Evolutionary conservation across 37 sponge, comb jelly and placozoan genomes (phyloP), one percentile per base, ranked within the genome.

Genomic region (Spongia lamella): DNA sequence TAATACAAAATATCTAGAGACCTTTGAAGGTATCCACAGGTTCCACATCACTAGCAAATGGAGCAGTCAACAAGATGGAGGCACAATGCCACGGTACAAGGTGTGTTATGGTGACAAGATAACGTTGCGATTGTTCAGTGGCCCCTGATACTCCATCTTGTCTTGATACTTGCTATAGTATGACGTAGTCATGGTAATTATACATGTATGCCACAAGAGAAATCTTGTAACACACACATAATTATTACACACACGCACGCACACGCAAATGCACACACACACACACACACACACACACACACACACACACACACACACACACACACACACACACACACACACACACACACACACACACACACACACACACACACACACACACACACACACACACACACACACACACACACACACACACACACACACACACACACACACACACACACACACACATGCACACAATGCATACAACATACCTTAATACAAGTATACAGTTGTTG

Each of bases 1-100:
- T 7, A 58, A 58, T 21, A 16, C 50, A 36, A 30, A 21, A 24
- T 47, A 36, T 19, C 11, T 35, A 38, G n/a, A 76, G 40, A 22
- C 29, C n/a, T 9, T 31, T 24, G 3, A 33, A 29, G 3, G 54
- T 31, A n/a, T 53, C 63, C 63, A 63, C 31, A 50, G 20, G 29
- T 16, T 25, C 21, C 31, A 39, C 50, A 43, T 69, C 80, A 39
- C 70, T 20, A 26, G 51, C 47, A 21, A 66, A 55, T 34, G 61
- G 67, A 53, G 20, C 40, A 1, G 89, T 58, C 33, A 79, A 65
- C 40, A 84, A 70, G 1, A 89, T 62, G 22, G 63, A 51, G 7
- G 77, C 85, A 4, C 60, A 63, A 53, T 89, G 90, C 90, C 90
- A 89, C 24, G 90, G 82, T 0, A 89, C 82, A 16, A 89, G 77